Conservation (phyloP, 1,140 invertebrate genomes). For the Dinoponera quadriceps region DNA sequence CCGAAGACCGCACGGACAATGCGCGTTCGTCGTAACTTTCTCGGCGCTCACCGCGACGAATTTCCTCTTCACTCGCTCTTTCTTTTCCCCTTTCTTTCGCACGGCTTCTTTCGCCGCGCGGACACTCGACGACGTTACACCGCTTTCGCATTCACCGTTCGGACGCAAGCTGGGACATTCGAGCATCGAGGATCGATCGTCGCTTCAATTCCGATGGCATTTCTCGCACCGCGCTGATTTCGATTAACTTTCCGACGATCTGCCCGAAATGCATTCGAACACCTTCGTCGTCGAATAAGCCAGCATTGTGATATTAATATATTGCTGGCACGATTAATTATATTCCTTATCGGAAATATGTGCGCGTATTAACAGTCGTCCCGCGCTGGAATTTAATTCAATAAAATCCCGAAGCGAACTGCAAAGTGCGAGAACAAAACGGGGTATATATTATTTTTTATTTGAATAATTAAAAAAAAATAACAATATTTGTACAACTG, state of each 20-base stretch:
- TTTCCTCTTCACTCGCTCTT: constrained; percentile 31
- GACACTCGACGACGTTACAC: not conserved
- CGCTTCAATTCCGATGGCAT: not conserved
- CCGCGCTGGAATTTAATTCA: not conserved
- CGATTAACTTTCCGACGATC: constrained; percentile 4
- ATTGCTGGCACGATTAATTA: not conserved
- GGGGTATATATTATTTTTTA: constrained; percentile 29
- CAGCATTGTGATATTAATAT: not conserved
- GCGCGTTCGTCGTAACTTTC: constrained; percentile 73
- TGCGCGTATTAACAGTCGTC: not conserved
- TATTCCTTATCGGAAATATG: not conserved
- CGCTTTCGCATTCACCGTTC: not conserved
- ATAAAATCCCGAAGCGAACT: constrained; percentile 22
- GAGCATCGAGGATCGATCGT: not conserved
- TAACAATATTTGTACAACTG: constrained; percentile 43
- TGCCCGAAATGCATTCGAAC: not conserved
- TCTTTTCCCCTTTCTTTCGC: constrained; percentile 50
- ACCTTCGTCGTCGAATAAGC: constrained; percentile 14
- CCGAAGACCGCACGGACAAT: constrained; percentile 75
- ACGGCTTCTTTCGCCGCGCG: constrained; percentile 27
- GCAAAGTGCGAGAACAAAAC: constrained; percentile 1
- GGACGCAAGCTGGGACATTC: not conserved
- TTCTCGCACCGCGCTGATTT: not conserved
- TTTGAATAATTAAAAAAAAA: constrained; percentile 47
- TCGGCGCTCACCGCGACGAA: constrained; percentile 52